Evolutionary conservation across 1,140 invertebrate genomes (phyloP).

Genomic region (Hesperophylax magnus): DNA sequence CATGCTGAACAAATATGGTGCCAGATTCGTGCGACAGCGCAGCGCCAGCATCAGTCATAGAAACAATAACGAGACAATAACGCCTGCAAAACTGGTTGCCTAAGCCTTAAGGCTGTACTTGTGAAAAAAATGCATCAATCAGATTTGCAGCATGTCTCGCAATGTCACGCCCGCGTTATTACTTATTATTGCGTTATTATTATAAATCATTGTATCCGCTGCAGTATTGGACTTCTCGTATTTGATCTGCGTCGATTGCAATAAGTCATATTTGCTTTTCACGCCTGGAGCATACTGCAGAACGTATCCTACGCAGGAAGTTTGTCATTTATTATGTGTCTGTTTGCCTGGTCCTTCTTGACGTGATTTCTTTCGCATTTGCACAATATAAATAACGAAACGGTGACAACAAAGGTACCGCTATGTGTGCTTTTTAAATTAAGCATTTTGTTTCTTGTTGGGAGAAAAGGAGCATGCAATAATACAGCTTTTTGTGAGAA

Average conservation of each 20-base stretch:
- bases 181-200: not conserved
- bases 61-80: conserved; percentile 22
- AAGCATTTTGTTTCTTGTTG: no score
- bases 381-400: no score
- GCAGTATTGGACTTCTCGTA: not conserved
- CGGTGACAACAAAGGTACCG: no score
- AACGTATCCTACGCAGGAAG: not conserved
- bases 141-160: conserved; percentile 22
- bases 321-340: not conserved
- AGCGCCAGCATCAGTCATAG: not conserved
- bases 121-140: conserved; percentile 22
- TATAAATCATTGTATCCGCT: conserved; percentile 17
- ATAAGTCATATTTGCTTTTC: conserved; percentile 15
- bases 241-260: conserved; percentile 13
- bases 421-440: no score
- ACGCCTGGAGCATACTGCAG: not conserved
- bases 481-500: no score
- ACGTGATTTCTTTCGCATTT: no score
- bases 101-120: not conserved
- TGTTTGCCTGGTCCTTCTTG: no score
- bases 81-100: not conserved
- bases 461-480: no score
- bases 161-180: conserved; percentile 24
- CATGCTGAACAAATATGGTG: not conserved
- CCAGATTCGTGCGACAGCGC: not conserved